Evolutionary conservation across 2,113 vertebrate species (phyloP), one percentile per base, ranked within the genome.

Genomic region (Kobus ellipsiprymnus): DNA sequence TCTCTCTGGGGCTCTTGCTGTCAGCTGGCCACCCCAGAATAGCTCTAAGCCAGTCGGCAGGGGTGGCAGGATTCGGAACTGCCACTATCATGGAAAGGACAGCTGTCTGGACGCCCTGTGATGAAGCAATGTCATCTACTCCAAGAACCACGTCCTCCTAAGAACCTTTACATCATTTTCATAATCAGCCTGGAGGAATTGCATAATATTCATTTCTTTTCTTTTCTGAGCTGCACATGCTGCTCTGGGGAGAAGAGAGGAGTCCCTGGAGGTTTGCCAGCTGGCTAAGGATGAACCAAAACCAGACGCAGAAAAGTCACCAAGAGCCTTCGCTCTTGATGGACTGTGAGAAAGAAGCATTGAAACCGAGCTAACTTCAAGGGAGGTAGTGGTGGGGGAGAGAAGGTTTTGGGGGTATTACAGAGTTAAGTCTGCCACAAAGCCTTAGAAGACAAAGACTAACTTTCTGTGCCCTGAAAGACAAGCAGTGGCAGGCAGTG

Each of bases 261-360:
- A 57, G 60, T 71, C 50, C 52, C 78, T 74, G 94, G 93, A 81
- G 77, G 48, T 59, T 84, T 93, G 98, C 97, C 98, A 97, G 5
- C 3, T 98, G 98, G 96, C 97, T 97, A 30, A 33, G 85, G 90
- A 95, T 33, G 77, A 97, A 97, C 90, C 67, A 74, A 83, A 87
- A 90, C 64, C 89, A 62, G 94, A 96, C 78, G 86, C 0, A 82
- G 81, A 97, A 94, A 97, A 96, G 93, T 91, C 94, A 89, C 29
- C 4, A 52, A 93, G 82, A 13, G 86, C 82, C n/a, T 44, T 57
- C 59, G 92, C 89, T 97, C 74, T 5, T 94, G 77, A 86, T 54
- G 91, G 33, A 36, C 11, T 78, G 16, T 4, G 33, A 98, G 97
- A 97, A 97, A 98, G 71, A 25, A 33, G 14, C 44, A 94, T 16